A percentile compares a stretch with the other conserved stretches of the same genome.
phyloP scores from a whole-genome alignment of 2,888 invertebrate genomes.

The Lochmaea capreae region DNA sequence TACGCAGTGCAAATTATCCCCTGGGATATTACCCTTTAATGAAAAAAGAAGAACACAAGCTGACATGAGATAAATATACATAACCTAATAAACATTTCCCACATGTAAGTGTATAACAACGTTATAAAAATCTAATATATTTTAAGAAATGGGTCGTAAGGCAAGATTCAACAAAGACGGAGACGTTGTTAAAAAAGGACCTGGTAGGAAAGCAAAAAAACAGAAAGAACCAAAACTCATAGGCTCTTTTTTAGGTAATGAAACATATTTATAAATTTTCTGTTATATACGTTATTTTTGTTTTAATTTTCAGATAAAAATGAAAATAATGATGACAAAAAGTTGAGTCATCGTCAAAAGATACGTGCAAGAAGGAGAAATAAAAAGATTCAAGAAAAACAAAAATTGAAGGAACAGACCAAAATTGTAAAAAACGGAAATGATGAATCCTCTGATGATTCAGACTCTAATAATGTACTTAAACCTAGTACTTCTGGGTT shows the following conservation, averaged over 20 bases:
- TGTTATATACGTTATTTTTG: neutral
- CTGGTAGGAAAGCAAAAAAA: slow-evolving; percentile 88
- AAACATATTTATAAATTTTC: neutral
- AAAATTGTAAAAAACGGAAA: slow-evolving; percentile 39
- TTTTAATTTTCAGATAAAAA: slow-evolving; percentile 65
- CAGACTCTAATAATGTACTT: slow-evolving; percentile 57
- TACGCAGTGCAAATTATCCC: no score
- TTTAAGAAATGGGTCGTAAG: slow-evolving; percentile 81
- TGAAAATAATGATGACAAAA: slow-evolving; percentile 64
- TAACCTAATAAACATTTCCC: slow-evolving; percentile 7
- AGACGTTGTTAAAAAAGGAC: slow-evolving; percentile 80
- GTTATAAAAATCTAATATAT: neutral
- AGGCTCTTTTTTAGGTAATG: slow-evolving; percentile 64
- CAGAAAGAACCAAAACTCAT: slow-evolving; percentile 78
- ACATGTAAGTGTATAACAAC: neutral
- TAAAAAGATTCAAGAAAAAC: slow-evolving; percentile 53
- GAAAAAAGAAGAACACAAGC: slow-evolving; percentile 63
- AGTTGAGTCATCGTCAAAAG: slow-evolving; percentile 70
- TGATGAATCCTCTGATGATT: slow-evolving; percentile 46
- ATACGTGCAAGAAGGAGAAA: slow-evolving; percentile 55
- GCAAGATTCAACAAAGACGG: slow-evolving; percentile 79
- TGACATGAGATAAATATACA: slow-evolving; percentile 44
- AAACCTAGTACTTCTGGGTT: slow-evolving; percentile 66
- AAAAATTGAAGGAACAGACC: slow-evolving; percentile 41
- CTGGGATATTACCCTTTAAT: no score